Evolutionary conservation across 2,888 invertebrate genomes (phyloP).

Genomic region (Drosophila meridiana): DNA sequence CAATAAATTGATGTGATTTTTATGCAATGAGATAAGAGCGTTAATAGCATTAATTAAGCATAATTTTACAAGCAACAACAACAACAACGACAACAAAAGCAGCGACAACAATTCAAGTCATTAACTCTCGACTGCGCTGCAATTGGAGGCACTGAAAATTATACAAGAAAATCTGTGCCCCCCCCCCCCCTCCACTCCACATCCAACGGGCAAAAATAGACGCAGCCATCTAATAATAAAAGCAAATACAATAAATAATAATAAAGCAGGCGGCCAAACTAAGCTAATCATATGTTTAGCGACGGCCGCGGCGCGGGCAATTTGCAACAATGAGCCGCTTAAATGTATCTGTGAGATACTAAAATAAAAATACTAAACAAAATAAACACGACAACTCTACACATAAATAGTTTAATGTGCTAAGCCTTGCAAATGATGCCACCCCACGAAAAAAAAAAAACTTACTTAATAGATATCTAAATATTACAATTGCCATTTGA

Average conservation of each 20-base stretch:
- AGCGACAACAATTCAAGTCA: constrained; percentile 15
- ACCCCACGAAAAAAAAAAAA: constrained; percentile 55
- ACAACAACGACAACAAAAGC: constrained; percentile 1
- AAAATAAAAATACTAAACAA: constrained; percentile 45
- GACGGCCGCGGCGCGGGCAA: constrained; percentile 54
- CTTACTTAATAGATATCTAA: constrained; percentile 50
- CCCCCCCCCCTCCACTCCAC: not conserved
- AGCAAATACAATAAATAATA: constrained; percentile 79
- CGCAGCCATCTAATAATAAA: constrained; percentile 73
- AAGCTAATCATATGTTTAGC: constrained; percentile 74
- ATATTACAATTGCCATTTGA: constrained; percentile 75
- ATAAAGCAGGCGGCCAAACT: constrained; percentile 67
- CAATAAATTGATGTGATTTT: constrained; percentile 77
- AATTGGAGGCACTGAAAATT: constrained; percentile 5
- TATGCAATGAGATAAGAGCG: constrained; percentile 58
- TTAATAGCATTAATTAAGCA: constrained; percentile 77
- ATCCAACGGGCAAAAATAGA: constrained; percentile 60
- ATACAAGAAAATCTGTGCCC: constrained; percentile 5
- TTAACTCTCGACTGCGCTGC: constrained; percentile 20
- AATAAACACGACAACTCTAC: constrained; percentile 59
- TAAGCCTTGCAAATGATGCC: constrained; percentile 77
- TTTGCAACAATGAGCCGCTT: constrained; percentile 76
- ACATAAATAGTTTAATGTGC: constrained; percentile 81
- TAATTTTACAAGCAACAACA: constrained; percentile 50
- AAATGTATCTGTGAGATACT: constrained; percentile 59